phyloP scores from a whole-genome alignment of 2,113 vertebrate genomes.

The Petroica traversi region DNA sequence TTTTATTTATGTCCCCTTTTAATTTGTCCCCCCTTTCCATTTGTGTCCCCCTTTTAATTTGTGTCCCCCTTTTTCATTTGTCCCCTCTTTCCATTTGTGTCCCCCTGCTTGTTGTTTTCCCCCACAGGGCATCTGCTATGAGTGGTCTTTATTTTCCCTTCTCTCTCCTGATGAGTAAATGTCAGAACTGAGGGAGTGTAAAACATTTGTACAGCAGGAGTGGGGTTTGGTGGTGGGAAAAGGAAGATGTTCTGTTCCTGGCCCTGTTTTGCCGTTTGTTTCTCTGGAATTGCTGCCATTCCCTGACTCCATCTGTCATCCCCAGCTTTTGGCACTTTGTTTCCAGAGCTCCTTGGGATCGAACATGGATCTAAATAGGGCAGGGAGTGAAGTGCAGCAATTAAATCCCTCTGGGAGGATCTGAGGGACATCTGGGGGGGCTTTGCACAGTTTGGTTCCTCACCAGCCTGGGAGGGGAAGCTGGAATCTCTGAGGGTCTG shows the following conservation, averaged over 20 bases:
- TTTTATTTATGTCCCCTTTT: too few species aligned
- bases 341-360: conserved; percentile 63
- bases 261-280: not conserved
- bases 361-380: conserved; percentile 65
- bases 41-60: not conserved
- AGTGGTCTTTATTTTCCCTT: not conserved
- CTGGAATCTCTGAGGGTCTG: not conserved
- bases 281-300: conserved; percentile 24
- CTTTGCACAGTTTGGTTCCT: conserved; percentile 10
- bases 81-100: too few species aligned
- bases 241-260: not conserved
- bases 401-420: conserved; percentile 30
- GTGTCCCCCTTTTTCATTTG: too few species aligned
- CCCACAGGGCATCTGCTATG: not conserved
- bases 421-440: conserved; percentile 73
- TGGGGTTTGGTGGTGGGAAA: not conserved
- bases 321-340: conserved; percentile 29
- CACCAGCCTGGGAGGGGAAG: not conserved
- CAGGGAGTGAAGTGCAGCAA: conserved; percentile 34
- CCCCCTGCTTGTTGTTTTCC: accelerated
- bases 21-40: too few species aligned
- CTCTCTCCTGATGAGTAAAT: not conserved
- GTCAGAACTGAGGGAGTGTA: not conserved
- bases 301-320: conserved; percentile 56
- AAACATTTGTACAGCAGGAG: accelerated